Evolutionary conservation across 1,140 invertebrate genomes (phyloP).

Genomic region (Lepidurus packardi): DNA sequence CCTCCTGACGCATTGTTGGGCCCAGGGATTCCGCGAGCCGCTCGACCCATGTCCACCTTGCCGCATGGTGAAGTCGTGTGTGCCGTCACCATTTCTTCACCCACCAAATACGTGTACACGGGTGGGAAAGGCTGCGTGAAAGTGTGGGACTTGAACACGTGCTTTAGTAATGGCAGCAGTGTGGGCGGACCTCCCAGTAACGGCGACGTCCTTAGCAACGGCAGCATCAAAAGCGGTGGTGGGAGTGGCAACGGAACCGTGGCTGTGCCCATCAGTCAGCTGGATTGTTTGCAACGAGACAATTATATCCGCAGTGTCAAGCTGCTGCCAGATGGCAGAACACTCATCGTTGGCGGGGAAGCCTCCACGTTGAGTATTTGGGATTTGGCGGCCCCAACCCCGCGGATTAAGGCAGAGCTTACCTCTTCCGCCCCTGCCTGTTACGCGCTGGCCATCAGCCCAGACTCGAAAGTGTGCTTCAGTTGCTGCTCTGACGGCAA

Average conservation of each 20-base stretch:
- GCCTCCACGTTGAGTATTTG: conserved; percentile 93
- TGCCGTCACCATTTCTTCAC: conserved; percentile 78
- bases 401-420: conserved; percentile 83
- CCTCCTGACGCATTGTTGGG: conserved; percentile 89
- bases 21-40: conserved; percentile 85
- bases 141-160: conserved; percentile 69
- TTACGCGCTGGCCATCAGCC: conserved; percentile 95
- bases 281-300: conserved; percentile 91
- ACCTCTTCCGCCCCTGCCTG: conserved; percentile 95
- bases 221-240: neutral
- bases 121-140: conserved; percentile 98
- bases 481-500: conserved; percentile 94
- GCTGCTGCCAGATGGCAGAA: conserved; percentile 88
- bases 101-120: conserved; percentile 91
- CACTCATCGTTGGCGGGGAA: conserved; percentile 93
- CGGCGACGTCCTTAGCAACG: conserved; percentile 26
- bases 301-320: conserved; percentile 98
- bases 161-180: neutral
- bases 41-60: conserved; percentile 80
- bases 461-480: conserved; percentile 92
- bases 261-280: conserved; percentile 67
- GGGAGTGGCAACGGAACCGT: conserved; percentile 17
- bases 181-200: neutral
- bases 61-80: conserved; percentile 92
- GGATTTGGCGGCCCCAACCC: conserved; percentile 85